Conservation (phyloP, 2,888 invertebrate species). For the Noctua pronuba region DNA sequence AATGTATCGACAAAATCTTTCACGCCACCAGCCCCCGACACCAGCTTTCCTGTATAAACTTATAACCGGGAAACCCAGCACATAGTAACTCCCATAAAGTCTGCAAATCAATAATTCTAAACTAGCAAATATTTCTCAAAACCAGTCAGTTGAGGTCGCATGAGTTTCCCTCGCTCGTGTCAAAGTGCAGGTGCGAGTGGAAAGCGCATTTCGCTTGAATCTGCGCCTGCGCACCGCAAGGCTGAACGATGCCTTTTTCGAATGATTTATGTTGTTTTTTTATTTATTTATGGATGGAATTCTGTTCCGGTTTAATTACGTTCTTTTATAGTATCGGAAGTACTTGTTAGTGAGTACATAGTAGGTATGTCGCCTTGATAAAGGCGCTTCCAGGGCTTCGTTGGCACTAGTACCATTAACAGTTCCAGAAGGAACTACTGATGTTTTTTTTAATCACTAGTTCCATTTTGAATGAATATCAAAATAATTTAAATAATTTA, state of each 20-base stretch:
- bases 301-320: conserved; percentile 55
- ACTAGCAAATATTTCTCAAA: conserved; percentile 54
- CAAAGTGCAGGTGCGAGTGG: conserved; percentile 82
- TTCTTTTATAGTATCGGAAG: conserved; percentile 53
- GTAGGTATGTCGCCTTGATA: conserved; percentile 9
- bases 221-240: conserved; percentile 64
- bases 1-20: no score
- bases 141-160: conserved; percentile 58
- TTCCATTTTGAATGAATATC: no score
- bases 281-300: conserved; percentile 10
- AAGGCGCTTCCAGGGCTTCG: background rate
- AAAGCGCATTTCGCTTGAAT: conserved; percentile 81
- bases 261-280: conserved; percentile 47
- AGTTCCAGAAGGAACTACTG: no score
- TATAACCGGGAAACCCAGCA: background rate
- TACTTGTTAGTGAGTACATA: conserved; percentile 9
- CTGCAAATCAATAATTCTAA: conserved; percentile 55
- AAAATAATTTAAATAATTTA: no score
- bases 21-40: no score
- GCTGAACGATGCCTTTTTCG: conserved; percentile 44
- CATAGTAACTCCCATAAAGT: conserved; percentile 27
- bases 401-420: no score
- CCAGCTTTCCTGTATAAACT: no score
- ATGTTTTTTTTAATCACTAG: no score
- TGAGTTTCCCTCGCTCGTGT: conserved; percentile 69